These are phyloP conservation scores for Eidolon dupreanum DNA, from an alignment of 2,797 vertebrate genomes.

Conservation along the genomic window DNA sequence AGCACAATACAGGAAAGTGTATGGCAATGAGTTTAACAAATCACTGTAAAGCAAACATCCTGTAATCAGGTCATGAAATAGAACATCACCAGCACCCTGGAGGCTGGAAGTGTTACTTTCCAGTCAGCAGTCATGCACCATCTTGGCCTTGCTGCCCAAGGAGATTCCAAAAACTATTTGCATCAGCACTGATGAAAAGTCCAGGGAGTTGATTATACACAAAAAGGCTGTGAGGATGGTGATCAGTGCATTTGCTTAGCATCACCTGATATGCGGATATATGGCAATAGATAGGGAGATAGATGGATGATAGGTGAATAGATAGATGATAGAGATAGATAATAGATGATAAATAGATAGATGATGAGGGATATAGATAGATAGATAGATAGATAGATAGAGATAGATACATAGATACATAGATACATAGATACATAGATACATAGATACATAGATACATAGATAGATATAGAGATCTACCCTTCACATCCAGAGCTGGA, in stretches of 20 bases:
- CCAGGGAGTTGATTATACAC: neutral
- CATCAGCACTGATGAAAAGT: rapidly evolving
- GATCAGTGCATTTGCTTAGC: neutral
- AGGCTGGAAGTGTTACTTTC: neutral
- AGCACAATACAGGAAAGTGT: neutral
- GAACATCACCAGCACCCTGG: neutral
- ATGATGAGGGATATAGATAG: too few species aligned
- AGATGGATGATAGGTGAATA: neutral
- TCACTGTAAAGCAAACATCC: neutral
- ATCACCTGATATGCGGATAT: rapidly evolving
- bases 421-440: neutral
- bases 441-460: neutral
- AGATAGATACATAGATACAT: too few species aligned
- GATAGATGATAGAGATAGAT: neutral
- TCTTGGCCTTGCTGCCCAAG: rapidly evolving
- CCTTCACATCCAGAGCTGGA: neutral
- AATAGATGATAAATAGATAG: too few species aligned
- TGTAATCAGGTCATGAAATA: neutral
- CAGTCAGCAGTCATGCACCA: neutral
- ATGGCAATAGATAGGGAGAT: neutral
- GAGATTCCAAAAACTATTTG: neutral
- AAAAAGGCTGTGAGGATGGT: neutral
- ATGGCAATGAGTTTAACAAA: neutral
- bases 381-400: neutral
- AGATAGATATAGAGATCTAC: neutral